Evolutionary conservation across 2,113 vertebrate species (phyloP).

Genomic region (Puma concolor): DNA sequence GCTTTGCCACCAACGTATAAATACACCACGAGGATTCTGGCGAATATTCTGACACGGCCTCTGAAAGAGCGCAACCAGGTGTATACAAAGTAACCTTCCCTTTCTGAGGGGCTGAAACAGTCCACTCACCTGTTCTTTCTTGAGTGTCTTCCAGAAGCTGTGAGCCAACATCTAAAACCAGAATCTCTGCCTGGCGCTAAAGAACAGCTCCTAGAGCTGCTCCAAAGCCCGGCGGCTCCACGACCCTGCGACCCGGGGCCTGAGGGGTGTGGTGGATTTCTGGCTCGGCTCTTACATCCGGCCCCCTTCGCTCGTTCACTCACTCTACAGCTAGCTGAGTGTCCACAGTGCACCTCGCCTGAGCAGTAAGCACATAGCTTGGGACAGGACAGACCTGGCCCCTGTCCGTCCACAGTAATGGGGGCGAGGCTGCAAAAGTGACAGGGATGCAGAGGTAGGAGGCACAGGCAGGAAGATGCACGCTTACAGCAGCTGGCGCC

Average conservation of each 20-base stretch:
- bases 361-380: background rate
- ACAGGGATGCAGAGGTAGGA: background rate
- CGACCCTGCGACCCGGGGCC: accelerated
- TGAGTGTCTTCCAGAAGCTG: background rate
- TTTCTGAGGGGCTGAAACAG: background rate
- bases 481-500: background rate
- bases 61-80: background rate
- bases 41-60: accelerated
- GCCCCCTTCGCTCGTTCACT: background rate
- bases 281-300: background rate
- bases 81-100: accelerated
- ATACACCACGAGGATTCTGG: accelerated
- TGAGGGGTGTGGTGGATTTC: background rate
- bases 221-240: background rate
- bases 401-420: background rate
- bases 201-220: background rate
- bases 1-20: background rate
- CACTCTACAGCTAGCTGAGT: background rate
- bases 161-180: background rate
- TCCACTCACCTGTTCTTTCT: background rate
- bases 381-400: background rate
- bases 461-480: background rate
- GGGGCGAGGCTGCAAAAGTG: background rate
- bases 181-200: background rate
- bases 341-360: background rate